Conservation (phyloP, 2,113 vertebrate genomes). For the Perccottus glenii region DNA sequence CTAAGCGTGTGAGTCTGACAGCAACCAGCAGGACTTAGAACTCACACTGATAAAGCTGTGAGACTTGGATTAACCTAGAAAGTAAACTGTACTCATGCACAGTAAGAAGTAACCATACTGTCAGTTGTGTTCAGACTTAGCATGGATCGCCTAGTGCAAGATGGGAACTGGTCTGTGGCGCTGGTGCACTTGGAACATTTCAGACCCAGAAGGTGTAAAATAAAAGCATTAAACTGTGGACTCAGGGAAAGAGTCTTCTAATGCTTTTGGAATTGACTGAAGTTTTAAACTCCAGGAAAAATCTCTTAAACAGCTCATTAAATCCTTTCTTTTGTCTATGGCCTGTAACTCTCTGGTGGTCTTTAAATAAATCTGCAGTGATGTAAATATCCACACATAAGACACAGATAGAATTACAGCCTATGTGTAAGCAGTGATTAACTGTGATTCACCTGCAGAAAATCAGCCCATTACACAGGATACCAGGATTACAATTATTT, state of each 20-base stretch:
- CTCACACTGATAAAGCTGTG: no score
- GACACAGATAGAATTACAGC: neutral
- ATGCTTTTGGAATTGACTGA: neutral
- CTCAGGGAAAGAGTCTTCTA: conserved; percentile 7
- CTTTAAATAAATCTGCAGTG: neutral
- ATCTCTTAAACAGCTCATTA: conserved; percentile 10
- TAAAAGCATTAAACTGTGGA: neutral
- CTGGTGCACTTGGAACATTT: conserved; percentile 14
- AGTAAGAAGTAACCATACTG: no score
- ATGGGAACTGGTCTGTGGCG: conserved; percentile 2
- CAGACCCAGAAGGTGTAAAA: conserved; percentile 14
- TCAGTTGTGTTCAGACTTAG: no score
- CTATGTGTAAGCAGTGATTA: no score
- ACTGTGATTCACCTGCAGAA: no score
- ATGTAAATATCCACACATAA: conserved; percentile 5
- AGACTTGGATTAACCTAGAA: no score
- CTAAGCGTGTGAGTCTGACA: conserved; percentile 21
- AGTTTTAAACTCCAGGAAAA: neutral
- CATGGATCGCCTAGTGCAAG: neutral
- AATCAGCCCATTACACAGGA: no score
- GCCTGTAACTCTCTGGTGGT: neutral
- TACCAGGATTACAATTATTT: no score
- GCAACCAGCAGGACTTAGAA: neutral
- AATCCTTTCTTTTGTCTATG: neutral
- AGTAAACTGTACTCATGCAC: no score